Evolutionary conservation across 2,888 invertebrate genomes (phyloP).

Genomic region (Globia sparganii): DNA sequence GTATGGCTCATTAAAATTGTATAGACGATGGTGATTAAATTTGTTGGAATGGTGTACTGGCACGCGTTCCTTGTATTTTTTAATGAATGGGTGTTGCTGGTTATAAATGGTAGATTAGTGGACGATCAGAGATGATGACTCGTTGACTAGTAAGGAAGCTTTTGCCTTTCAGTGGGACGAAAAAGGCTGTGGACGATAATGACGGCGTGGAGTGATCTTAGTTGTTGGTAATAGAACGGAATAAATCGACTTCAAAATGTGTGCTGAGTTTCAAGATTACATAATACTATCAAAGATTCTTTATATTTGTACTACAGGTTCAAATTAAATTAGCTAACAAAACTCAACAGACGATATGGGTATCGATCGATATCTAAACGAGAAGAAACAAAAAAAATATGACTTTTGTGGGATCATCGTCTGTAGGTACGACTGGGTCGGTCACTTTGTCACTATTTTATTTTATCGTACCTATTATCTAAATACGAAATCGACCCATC

Average conservation of each 20-base stretch:
- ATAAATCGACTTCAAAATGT: too few relatives aligned
- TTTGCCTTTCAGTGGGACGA: neutral
- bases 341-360: too few relatives aligned
- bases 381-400: too few relatives aligned
- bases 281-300: neutral
- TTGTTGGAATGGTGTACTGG: constrained; percentile 34
- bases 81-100: constrained; percentile 46
- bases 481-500: too few relatives aligned
- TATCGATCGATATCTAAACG: too few relatives aligned
- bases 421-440: too few relatives aligned
- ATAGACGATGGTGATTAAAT: constrained; percentile 55
- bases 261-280: neutral
- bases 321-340: too few relatives aligned
- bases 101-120: constrained; percentile 37
- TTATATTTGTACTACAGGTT: neutral
- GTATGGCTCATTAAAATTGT: constrained; percentile 68
- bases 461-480: too few relatives aligned
- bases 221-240: too few relatives aligned
- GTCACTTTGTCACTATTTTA: too few relatives aligned
- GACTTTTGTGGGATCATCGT: too few relatives aligned
- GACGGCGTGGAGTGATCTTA: too few relatives aligned
- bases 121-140: constrained; percentile 1
- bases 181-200: neutral
- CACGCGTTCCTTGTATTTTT: constrained; percentile 40
- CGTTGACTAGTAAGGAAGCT: neutral